These are phyloP conservation scores for Dipus sagitta DNA, from an alignment of 2,797 vertebrate species.

Conservation along the genomic window DNA sequence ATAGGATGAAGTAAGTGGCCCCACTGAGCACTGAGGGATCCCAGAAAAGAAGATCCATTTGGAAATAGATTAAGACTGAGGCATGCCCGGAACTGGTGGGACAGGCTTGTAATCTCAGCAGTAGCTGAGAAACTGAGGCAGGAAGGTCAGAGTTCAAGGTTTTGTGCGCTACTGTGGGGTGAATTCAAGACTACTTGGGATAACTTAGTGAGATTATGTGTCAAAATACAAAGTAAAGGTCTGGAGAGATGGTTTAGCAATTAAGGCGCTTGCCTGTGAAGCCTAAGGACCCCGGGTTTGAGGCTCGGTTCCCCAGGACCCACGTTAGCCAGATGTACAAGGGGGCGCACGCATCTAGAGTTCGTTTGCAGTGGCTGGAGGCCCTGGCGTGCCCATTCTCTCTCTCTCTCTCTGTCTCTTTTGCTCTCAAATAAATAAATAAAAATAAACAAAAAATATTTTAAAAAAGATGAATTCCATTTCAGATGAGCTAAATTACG, in stretches of 20 bases:
- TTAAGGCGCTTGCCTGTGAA: not conserved
- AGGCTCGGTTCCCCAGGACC: too few relatives aligned
- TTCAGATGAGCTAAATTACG: not conserved
- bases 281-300: too few relatives aligned
- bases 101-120: too few relatives aligned
- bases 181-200: not conserved
- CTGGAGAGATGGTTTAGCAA: not conserved
- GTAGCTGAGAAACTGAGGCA: not conserved
- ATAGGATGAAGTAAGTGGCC: not conserved
- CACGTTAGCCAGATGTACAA: too few relatives aligned
- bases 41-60: not conserved
- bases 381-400: too few relatives aligned
- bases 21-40: not conserved
- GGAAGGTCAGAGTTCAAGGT: not conserved
- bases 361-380: too few relatives aligned
- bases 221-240: not conserved
- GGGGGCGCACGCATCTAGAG: too few relatives aligned
- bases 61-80: not conserved
- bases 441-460: too few relatives aligned
- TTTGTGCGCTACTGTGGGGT: too few relatives aligned
- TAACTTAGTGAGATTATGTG: not conserved
- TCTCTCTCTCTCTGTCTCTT: too few relatives aligned
- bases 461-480: not conserved
- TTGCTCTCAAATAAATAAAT: too few relatives aligned
- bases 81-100: not conserved